phyloP scores from a whole-genome alignment of 2,113 vertebrate genomes.

The Orientallactaga bullata region DNA sequence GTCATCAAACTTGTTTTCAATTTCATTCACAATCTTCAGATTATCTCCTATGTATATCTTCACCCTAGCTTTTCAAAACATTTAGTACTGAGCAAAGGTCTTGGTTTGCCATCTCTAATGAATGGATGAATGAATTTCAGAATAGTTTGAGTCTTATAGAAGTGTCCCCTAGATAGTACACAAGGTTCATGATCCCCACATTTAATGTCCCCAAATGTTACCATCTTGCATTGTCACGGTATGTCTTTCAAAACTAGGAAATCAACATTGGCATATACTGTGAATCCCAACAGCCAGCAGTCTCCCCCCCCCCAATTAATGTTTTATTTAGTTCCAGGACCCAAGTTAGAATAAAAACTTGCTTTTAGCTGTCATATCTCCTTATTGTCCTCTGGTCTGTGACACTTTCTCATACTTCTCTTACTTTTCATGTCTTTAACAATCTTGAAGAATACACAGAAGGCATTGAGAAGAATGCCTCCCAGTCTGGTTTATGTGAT shows the following conservation, averaged over 20 bases:
- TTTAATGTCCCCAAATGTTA: not conserved
- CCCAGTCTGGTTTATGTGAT: not conserved
- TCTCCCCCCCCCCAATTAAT: not conserved
- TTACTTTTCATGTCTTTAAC: not conserved
- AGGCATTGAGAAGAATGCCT: not conserved
- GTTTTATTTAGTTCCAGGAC: not conserved
- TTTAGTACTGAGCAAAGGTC: constrained; percentile 57
- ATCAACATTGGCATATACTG: not conserved
- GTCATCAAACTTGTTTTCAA: too few relatives aligned
- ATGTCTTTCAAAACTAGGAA: constrained; percentile 32
- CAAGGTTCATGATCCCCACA: not conserved
- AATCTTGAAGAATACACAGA: not conserved
- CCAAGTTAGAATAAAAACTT: too few relatives aligned
- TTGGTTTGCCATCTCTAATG: constrained; percentile 58
- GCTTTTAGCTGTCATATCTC: not conserved
- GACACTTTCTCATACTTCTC: not conserved
- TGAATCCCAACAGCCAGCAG: not conserved
- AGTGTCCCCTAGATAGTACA: not conserved
- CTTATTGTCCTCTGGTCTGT: not conserved
- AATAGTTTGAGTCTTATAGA: constrained; percentile 1
- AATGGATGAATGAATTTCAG: constrained; percentile 23
- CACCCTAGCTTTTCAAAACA: constrained; percentile 60
- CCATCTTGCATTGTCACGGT: not conserved
- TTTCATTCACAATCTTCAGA: not conserved
- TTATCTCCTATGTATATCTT: constrained; percentile 60